Evolutionary conservation across 2,888 invertebrate genomes (phyloP).

Genomic region (Argynnis bischoffii): DNA sequence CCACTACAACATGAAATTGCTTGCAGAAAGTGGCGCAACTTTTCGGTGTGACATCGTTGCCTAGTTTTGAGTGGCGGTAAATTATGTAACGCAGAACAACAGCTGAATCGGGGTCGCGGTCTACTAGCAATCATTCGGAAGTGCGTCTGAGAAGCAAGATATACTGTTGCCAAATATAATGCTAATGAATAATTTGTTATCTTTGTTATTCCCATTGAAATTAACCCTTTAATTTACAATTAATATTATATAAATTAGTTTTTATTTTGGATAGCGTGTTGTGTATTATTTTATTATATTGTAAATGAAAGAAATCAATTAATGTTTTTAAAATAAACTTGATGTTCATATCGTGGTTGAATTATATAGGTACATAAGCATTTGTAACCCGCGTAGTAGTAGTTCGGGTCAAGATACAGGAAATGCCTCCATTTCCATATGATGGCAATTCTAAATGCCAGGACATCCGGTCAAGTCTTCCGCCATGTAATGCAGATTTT

Average conservation of each 20-base stretch:
- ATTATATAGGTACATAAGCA: not conserved
- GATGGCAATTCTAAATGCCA: conserved; percentile 65
- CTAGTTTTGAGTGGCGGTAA: conserved; percentile 75
- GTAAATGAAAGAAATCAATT: not conserved
- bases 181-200: too few species aligned
- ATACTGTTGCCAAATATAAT: conserved; percentile 22
- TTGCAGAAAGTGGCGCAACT: conserved; percentile 73
- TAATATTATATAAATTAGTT: too few species aligned
- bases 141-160: conserved; percentile 44
- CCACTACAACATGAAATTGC: conserved; percentile 44
- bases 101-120: conserved; percentile 73
- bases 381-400: conserved; percentile 37
- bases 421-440: conserved; percentile 66
- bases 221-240: too few species aligned
- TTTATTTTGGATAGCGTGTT: too few species aligned
- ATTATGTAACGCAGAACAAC: conserved; percentile 79
- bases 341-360: too few species aligned
- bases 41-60: conserved; percentile 80
- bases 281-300: too few species aligned
- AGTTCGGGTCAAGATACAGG: conserved; percentile 55
- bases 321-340: not conserved
- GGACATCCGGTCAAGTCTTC: conserved; percentile 59
- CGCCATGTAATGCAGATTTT: conserved; percentile 51
- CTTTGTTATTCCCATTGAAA: too few species aligned
- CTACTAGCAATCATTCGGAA: conserved; percentile 56